Percentiles rank a stretch among this genome's conserved stretches.
Conservation (phyloP, 2,797 vertebrate species). For the Echeneis naucrates region DNA sequence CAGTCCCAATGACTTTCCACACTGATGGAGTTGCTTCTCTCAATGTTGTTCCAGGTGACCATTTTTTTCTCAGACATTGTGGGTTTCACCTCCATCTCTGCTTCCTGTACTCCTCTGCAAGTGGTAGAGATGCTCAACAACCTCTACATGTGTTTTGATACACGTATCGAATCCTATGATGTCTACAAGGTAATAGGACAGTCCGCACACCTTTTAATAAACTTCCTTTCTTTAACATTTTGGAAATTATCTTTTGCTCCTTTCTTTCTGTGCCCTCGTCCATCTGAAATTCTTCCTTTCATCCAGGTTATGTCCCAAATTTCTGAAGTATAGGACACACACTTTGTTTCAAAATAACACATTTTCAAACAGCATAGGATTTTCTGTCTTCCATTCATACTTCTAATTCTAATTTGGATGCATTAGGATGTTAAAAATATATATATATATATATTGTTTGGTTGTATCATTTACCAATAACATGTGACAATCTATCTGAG, state of each 20-base stretch:
- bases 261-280: no score
- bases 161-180: conserved; percentile 90
- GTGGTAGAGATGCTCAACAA: conserved; percentile 94
- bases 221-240: no score
- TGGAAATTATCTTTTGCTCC: no score
- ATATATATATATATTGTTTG: no score
- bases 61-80: conserved; percentile 95
- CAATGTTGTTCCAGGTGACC: conserved; percentile 84
- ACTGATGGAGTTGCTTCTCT: conserved; percentile 2
- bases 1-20: neutral
- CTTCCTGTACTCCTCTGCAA: conserved; percentile 90
- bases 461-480: no score
- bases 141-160: conserved; percentile 92
- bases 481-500: neutral
- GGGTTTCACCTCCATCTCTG: conserved; percentile 91
- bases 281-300: no score
- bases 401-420: no score
- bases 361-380: neutral
- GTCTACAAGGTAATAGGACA: conserved; percentile 89
- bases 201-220: neutral
- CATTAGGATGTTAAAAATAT: no score
- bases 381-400: no score
- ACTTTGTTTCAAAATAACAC: no score
- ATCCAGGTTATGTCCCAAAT: no score
- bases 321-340: no score